Evolutionary conservation across 2,797 vertebrate genomes (phyloP).

Genomic region (Fringilla coelebs): DNA sequence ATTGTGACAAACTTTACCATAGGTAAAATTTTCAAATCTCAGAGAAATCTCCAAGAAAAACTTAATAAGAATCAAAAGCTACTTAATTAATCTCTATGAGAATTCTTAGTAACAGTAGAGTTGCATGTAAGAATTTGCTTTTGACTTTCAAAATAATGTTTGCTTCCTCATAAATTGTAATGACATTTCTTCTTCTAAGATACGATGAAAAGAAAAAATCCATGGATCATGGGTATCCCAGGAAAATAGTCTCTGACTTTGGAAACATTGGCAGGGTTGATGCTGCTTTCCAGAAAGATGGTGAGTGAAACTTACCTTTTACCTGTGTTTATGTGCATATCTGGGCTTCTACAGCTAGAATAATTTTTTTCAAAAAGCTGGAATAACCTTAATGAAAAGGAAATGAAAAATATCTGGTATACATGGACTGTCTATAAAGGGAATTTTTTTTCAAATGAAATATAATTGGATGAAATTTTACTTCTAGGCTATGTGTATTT

Average conservation of each 20-base stretch:
- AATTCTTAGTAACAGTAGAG: neutral
- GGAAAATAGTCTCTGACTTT: conserved; percentile 65
- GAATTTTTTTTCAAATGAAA: neutral
- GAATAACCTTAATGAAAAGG: neutral
- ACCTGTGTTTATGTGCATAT: neutral
- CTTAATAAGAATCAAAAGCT: neutral
- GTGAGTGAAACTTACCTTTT: conserved; percentile 66
- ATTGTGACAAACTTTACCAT: neutral
- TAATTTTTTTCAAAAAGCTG: neutral
- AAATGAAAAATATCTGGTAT: neutral
- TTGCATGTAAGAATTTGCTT: neutral
- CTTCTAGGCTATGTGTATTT: conserved; percentile 70
- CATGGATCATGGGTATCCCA: conserved; percentile 80
- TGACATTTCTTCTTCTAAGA: conserved; percentile 56
- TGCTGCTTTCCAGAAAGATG: conserved; percentile 78
- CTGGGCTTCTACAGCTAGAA: neutral
- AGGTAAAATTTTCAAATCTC: neutral
- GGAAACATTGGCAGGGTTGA: conserved; percentile 78
- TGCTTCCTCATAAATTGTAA: neutral
- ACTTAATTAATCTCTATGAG: neutral
- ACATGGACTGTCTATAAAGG: neutral
- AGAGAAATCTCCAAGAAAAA: neutral
- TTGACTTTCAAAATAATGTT: neutral
- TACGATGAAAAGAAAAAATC: conserved; percentile 77
- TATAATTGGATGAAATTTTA: neutral